Conservation (phyloP, 2,888 invertebrate species). For the Nephrotoma guestfalica region DNA sequence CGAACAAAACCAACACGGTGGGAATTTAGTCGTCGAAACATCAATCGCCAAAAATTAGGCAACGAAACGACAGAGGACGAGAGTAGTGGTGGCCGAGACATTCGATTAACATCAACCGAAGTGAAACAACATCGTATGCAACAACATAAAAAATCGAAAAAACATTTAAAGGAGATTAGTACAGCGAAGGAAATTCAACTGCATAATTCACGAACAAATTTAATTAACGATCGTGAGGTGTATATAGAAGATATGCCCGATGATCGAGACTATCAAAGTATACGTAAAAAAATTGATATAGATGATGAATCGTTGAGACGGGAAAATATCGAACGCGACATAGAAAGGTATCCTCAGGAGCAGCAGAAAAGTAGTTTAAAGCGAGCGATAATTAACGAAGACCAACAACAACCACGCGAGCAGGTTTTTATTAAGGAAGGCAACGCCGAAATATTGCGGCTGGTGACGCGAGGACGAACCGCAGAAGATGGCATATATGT, state of each 20-base stretch:
- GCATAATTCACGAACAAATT: conserved; percentile 32
- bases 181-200: conserved; percentile 31
- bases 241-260: conserved; percentile 26
- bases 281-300: conserved; percentile 31
- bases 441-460: conserved; percentile 65
- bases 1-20: conserved; percentile 54
- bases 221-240: conserved; percentile 30
- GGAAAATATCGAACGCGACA: conserved; percentile 63
- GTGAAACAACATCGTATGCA: conserved; percentile 1
- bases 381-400: conserved; percentile 20
- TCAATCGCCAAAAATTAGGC: conserved; percentile 27
- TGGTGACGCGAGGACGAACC: conserved; percentile 58
- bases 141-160: conserved; percentile 16
- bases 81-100: conserved; percentile 7
- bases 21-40: conserved; percentile 52
- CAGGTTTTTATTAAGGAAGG: conserved; percentile 72
- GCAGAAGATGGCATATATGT: conserved; percentile 47
- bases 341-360: conserved; percentile 26
- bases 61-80: conserved; percentile 19
- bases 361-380: conserved; percentile 30
- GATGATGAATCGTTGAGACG: conserved; percentile 59
- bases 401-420: conserved; percentile 35
- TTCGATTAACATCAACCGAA: conserved; percentile 3
- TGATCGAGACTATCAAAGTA: conserved; percentile 11
- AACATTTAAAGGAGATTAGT: conserved; percentile 18